A percentile compares a stretch with the other conserved stretches of the same genome.
These are phyloP conservation scores for Fragariocoptes setiger DNA, from an alignment of 1,140 invertebrate species.

Conservation along the genomic window DNA sequence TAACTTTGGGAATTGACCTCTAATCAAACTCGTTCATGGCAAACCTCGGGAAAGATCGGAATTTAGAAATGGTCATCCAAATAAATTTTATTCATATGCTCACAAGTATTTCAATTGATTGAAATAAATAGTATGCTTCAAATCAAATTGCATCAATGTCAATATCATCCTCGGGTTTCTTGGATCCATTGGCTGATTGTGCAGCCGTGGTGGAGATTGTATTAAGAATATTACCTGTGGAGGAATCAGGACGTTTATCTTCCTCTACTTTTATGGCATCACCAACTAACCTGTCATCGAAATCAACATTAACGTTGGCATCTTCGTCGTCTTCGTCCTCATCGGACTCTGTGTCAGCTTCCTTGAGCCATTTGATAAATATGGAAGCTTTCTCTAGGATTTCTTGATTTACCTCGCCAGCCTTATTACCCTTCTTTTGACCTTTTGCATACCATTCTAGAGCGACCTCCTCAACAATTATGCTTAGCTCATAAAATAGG, in stretches of 20 bases:
- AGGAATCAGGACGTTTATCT: background rate
- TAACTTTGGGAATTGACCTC: too few relatives aligned
- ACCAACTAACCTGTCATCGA: slow-evolving; percentile 6
- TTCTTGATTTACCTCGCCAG: slow-evolving; percentile 57
- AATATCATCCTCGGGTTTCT: slow-evolving; percentile 28
- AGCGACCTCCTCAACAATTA: slow-evolving; percentile 67
- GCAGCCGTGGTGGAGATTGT: slow-evolving; percentile 11
- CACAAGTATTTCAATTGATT: too few relatives aligned
- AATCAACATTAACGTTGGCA: slow-evolving; percentile 22
- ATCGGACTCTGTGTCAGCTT: slow-evolving; percentile 42
- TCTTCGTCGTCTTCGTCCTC: slow-evolving; percentile 33
- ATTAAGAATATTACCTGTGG: slow-evolving; percentile 1
- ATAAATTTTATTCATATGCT: too few relatives aligned
- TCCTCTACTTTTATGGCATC: slow-evolving; percentile 6
- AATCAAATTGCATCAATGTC: slow-evolving; percentile 71
- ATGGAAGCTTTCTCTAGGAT: slow-evolving; percentile 67
- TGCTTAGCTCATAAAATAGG: slow-evolving; percentile 70
- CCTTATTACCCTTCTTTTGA: slow-evolving; percentile 61
- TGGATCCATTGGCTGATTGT: slow-evolving; percentile 19
- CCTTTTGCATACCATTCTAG: slow-evolving; percentile 41
- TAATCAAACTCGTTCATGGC: too few relatives aligned
- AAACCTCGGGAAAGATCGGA: too few relatives aligned
- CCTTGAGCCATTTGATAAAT: slow-evolving; percentile 80
- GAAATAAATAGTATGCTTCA: background rate
- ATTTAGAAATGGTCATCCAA: too few relatives aligned